A percentile compares a stretch with the other conserved stretches of the same genome.
These are phyloP conservation scores for cattle (Bos taurus) DNA, from an alignment of 2,113 vertebrate species.

Conservation along the genomic window ARS-UCD2.0 NC_037333.1:95058001-95058500, in stretches of 20 bases:
- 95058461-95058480: neutral
- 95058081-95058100: neutral
- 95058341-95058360: neutral
- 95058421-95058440: neutral
- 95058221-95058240: neutral
- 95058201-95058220: neutral
- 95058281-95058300: neutral
- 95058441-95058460: neutral
- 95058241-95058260: neutral
- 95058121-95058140: neutral
- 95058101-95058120: neutral
- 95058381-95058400: neutral
- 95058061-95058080: neutral
- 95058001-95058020: neutral
- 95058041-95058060: neutral
- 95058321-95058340: neutral
- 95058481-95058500: neutral
- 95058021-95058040: neutral
- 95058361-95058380: neutral
- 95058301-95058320: neutral
- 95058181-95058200: neutral
- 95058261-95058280: neutral
- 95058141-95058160: neutral
- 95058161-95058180: neutral
- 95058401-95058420: neutral